Evolutionary conservation across 2,888 invertebrate genomes (phyloP).

Genomic region (Eilema depressum): DNA sequence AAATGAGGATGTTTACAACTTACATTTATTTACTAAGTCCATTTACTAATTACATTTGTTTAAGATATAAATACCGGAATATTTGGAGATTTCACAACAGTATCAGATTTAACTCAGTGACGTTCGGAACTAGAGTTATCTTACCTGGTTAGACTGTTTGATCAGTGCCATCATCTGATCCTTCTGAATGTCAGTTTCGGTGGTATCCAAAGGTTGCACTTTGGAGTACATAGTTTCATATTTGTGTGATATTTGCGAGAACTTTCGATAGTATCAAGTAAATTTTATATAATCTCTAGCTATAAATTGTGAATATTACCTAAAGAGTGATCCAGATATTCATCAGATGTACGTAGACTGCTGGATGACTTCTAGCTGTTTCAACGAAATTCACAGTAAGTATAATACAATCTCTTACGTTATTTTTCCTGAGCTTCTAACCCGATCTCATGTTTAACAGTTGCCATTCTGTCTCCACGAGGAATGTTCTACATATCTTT

Average conservation of each 20-base stretch:
- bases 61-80: constrained; percentile 9
- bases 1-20: constrained; percentile 1
- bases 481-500: constrained; percentile 16
- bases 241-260: neutral
- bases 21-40: constrained; percentile 1
- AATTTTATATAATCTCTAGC: neutral
- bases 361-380: neutral
- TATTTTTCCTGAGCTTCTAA: neutral
- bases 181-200: neutral
- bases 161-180: neutral
- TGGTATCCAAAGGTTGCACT: neutral
- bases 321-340: neutral
- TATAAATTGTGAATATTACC: no score
- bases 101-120: neutral
- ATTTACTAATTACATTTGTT: constrained; percentile 2
- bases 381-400: neutral
- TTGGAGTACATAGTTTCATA: neutral
- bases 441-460: neutral
- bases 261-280: neutral
- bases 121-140: neutral
- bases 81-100: neutral
- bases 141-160: neutral
- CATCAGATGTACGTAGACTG: neutral
- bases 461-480: neutral
- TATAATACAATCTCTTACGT: neutral